These are phyloP conservation scores for Balearica regulorum DNA, from an alignment of 2,797 vertebrate species.

Conservation along the genomic window DNA sequence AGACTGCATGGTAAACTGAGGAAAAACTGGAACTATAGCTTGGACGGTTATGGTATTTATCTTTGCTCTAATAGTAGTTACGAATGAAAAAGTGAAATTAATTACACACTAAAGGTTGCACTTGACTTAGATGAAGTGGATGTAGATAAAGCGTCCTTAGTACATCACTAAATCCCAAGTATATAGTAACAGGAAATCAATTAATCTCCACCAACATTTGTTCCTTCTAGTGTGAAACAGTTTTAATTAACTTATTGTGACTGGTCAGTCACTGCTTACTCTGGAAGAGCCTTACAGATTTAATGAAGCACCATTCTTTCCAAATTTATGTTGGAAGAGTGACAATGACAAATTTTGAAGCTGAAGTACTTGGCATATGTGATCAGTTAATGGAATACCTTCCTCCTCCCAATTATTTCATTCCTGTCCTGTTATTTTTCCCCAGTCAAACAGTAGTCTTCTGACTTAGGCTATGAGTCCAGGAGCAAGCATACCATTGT, in stretches of 20 bases:
- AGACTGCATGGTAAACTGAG: background rate
- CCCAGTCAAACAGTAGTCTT: background rate
- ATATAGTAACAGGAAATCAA: constrained; percentile 28
- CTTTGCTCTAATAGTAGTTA: background rate
- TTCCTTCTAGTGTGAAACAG: background rate
- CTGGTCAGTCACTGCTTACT: background rate
- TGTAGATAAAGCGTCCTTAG: background rate
- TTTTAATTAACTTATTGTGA: constrained; percentile 19
- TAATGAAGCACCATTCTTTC: background rate
- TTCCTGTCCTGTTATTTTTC: background rate
- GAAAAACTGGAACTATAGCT: background rate
- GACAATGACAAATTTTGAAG: background rate
- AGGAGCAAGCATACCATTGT: background rate
- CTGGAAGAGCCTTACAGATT: background rate
- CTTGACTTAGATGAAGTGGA: constrained; percentile 33
- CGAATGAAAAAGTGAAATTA: background rate
- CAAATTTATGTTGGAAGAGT: background rate
- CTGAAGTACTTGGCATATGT: background rate
- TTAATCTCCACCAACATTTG: constrained; percentile 33
- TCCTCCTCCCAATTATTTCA: background rate
- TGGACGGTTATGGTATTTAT: background rate
- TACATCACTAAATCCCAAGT: background rate
- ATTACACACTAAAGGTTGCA: background rate
- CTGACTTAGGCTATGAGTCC: background rate
- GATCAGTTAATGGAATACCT: background rate